Evolutionary conservation across 2,888 invertebrate genomes (phyloP).

Genomic region (Nemapogon koenigi): DNA sequence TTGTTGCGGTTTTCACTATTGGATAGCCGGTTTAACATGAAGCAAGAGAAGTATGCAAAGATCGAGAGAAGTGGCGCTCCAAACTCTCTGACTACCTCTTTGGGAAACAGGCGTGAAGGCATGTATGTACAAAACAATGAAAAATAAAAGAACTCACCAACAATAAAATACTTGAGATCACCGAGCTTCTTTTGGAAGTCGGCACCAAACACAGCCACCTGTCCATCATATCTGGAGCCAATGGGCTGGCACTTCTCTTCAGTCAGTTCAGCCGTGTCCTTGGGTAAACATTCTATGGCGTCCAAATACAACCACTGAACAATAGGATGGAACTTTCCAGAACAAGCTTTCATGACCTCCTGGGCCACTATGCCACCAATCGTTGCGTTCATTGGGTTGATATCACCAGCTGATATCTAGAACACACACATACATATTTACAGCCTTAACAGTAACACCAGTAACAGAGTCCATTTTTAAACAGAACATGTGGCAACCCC

Average conservation of each 20-base stretch:
- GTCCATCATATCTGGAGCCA: slow-evolving; percentile 84
- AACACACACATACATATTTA: slow-evolving; percentile 19
- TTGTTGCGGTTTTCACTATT: too few species aligned
- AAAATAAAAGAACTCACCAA: slow-evolving; percentile 58
- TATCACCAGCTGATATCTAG: slow-evolving; percentile 73
- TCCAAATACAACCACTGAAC: slow-evolving; percentile 95
- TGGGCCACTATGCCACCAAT: slow-evolving; percentile 98
- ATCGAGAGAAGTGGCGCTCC: too few species aligned
- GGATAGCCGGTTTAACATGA: too few species aligned
- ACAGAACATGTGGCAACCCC: too few species aligned
- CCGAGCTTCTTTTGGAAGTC: slow-evolving; percentile 87
- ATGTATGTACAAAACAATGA: too few species aligned
- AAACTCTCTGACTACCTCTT: too few species aligned
- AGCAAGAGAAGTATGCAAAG: too few species aligned
- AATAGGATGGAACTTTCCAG: slow-evolving; percentile 94
- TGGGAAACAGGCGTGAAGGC: too few species aligned
- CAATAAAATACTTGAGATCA: slow-evolving; percentile 80
- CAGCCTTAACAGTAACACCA: too few species aligned
- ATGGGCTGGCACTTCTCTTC: slow-evolving; percentile 78
- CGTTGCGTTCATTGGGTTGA: slow-evolving; percentile 91
- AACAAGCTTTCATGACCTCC: slow-evolving; percentile 98
- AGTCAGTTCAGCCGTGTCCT: slow-evolving; percentile 62
- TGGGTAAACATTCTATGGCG: slow-evolving; percentile 91
- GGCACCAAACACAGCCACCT: slow-evolving; percentile 91
- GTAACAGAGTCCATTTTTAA: too few species aligned